These are phyloP conservation scores for Acanthosepion pharaonis DNA, from an alignment of 2,888 invertebrate genomes.

Conservation along the genomic window DNA sequence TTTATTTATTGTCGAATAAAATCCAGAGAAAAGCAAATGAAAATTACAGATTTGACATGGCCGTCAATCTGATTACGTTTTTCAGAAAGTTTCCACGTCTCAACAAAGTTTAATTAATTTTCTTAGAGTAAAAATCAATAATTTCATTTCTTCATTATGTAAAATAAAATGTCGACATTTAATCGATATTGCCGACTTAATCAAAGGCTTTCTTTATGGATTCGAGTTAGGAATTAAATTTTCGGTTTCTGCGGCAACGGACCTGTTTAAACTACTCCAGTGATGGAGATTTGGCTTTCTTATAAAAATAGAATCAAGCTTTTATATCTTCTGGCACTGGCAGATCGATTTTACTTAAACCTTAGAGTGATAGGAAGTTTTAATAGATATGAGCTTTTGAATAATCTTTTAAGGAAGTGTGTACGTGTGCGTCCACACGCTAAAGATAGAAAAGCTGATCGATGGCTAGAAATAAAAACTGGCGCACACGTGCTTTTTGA, in stretches of 20 bases:
- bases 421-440: no score
- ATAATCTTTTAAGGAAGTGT: neutral
- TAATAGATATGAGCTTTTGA: neutral
- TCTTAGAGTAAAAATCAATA: conserved; percentile 7
- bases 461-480: no score
- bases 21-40: neutral
- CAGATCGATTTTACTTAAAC: neutral
- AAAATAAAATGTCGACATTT: neutral
- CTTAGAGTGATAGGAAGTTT: neutral
- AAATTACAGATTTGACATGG: neutral
- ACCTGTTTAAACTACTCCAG: neutral
- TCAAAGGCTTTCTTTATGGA: neutral
- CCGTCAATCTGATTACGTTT: neutral
- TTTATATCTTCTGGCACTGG: neutral
- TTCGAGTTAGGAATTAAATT: neutral
- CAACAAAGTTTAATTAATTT: conserved; percentile 1
- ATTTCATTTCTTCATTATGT: neutral
- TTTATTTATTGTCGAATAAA: neutral
- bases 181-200: conserved; percentile 20
- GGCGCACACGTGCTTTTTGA: no score
- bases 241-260: neutral
- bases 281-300: neutral
- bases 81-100: neutral
- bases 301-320: neutral
- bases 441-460: no score